Evolutionary conservation across 2,797 vertebrate species (phyloP), one percentile per base, ranked within the genome.

Genomic region (Spatula clypeata): DNA sequence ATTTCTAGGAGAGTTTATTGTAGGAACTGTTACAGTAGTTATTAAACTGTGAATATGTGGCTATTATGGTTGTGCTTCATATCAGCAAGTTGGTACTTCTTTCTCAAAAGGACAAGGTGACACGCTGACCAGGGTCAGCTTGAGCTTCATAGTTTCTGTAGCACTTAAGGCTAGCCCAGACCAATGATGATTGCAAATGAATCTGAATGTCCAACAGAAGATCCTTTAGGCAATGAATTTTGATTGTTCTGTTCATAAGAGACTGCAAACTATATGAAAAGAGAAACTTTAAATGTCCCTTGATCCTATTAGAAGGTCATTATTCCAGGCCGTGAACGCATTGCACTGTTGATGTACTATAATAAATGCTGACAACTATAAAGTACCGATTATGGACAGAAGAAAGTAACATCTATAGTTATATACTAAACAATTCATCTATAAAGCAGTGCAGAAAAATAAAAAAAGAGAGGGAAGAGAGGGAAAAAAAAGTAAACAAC

Each of bases 191-290:
- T 57, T 91, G 91, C 86, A 83, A 95, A 88, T 96, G 82, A 96
- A 79, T 92, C 70, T 96, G 74, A 84, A 69, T 79, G 93, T 87
- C 94, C 86, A 97, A 94, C 91, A 95, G 73, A 86, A 86, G 61
- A 79, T 95, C 91, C 97, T 97, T 97, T 65, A 95, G 95, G 96
- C 93, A 95, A 96, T 97, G 92, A 97, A 93, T 96, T 97, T 97
- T 97, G 79, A 96, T 97, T 96, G 96, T 94, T 97, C 93, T 96
- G 95, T 76, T 97, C 89, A 87, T 96, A 94, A 96, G 97, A 97
- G 97, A 97, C 94, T 88, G 83, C 93, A 96, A 98, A 96, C 88
- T 94, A 88, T 94, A 96, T 96, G 96, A 97, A 93, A 94, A 95
- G 85, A 97, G 88, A 76, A 97, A 96, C 88, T 97, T 95, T 93